Base-by-base conservation (phyloP, 37 sponge, comb jelly and placozoan species). In the Crambe crambe region DNA sequence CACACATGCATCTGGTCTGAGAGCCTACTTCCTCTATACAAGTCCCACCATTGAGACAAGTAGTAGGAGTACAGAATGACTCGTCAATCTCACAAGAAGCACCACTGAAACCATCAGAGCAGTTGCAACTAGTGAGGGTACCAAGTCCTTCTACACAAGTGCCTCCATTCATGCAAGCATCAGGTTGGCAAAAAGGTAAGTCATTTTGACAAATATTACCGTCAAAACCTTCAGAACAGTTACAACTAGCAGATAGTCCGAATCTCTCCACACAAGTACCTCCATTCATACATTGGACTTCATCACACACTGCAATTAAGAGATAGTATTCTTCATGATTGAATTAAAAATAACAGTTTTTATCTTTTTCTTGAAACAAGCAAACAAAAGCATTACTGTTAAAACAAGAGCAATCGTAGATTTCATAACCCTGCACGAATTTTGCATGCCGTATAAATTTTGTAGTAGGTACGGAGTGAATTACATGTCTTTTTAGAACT, bases 391-490 rank as follows among this genome's bases (percentile, higher is more conserved):
- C n/a, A n/a, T n/a, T 74, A 10, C 75, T 75, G 66, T 86, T 70
- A 3, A 26, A 26, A 62, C 74, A 77, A 21, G n/a, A 42, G 38
- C 8, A 5, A 72, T 51, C 25, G 37, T 79, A 79, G 30, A 12
- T 43, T 17, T 18, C 60, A 63, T 70, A 73, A 72, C 86, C 77
- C 21, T 73, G 79, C 3, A 37, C 59, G 12, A 39, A 35, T 26
- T 36, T 38, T 23, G 5, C 5, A 4, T 60, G 61, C 21, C 21
- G 66, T 51, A 56, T 54, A 32, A 68, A 37, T 32, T 15, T 36
- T 27, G 72, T 88, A 91, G 56, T 91, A 79, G 34, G 86, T 70
- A 29, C n/a, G n/a, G n/a, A n/a, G n/a, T n/a, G n/a, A n/a, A n/a
- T n/a, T n/a, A n/a, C n/a, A n/a, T n/a, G n/a, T n/a, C n/a, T n/a